These are phyloP conservation scores for Polymixis flavicincta DNA, from an alignment of 2,888 invertebrate species.

Conservation along the genomic window DNA sequence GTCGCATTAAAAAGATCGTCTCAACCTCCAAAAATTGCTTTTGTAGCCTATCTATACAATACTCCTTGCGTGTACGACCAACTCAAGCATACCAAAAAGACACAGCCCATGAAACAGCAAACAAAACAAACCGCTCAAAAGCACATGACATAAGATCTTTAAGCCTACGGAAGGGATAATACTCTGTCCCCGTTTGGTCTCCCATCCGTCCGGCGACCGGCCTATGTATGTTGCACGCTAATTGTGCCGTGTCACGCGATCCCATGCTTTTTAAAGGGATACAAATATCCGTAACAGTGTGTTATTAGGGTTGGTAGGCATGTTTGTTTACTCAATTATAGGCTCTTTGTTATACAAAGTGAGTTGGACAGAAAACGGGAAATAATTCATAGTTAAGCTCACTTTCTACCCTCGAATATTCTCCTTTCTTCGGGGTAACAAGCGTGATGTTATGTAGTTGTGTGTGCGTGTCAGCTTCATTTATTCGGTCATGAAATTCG, in stretches of 20 bases:
- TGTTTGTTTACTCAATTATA: slow-evolving; percentile 8
- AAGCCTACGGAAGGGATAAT: slow-evolving; percentile 55
- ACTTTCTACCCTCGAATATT: neutral
- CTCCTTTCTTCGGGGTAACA: neutral
- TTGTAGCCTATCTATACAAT: too few relatives aligned
- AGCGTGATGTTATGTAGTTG: neutral
- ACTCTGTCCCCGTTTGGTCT: slow-evolving; percentile 45
- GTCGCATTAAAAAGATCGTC: neutral
- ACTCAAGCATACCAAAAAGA: neutral
- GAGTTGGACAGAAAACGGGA: neutral
- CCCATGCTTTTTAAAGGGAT: slow-evolving; percentile 31
- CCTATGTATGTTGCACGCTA: slow-evolving; percentile 47
- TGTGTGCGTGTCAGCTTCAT: neutral
- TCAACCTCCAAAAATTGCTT: too few relatives aligned
- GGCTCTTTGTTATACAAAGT: slow-evolving; percentile 14
- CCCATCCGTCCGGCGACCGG: slow-evolving; percentile 57
- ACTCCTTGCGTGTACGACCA: neutral
- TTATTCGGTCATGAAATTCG: slow-evolving; percentile 1
- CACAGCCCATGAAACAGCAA: slow-evolving; percentile 26
- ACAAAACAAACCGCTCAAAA: slow-evolving; percentile 19
- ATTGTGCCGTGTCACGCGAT: slow-evolving; percentile 58
- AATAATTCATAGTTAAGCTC: neutral
- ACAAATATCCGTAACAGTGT: slow-evolving; percentile 36
- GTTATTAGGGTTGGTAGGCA: slow-evolving; percentile 28
- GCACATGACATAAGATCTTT: slow-evolving; percentile 38